Evolutionary conservation across 2,888 invertebrate species (phyloP), one percentile per base, ranked within the genome.

Genomic region (Tromatobia lineatoria): DNA sequence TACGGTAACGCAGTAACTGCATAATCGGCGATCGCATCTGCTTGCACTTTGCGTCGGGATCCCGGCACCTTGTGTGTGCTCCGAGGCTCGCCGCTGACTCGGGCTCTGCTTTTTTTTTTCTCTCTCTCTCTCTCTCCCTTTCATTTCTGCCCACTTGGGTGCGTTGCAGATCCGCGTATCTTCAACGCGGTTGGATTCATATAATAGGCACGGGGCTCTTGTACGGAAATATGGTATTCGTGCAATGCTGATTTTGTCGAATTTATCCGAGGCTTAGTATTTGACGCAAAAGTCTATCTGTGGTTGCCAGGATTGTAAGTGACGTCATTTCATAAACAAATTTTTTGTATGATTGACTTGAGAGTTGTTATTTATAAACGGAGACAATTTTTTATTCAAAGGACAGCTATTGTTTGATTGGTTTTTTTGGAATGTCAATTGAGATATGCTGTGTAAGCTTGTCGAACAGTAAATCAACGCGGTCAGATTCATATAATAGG

Each of bases 21-120:
- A 91, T 93, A 93, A 93, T 93, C 93, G 93, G 88, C 91, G 92
- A 93, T 93, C 92, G 92, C 93, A 93, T 93, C 93, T 93, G 87
- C 87, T 92, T 93, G 92, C 93, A 93, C 92, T 92, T 93, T 92
- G 92, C 91, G 92, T 93, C 93, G 89, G 89, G 85, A 61, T 89
- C 89, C 89, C 87, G 89, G 90, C 93, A 92, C 93, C 92, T 92
- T 91, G 91, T 91, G 89, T 87, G 66, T 59, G 57, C 84, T 83
- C 82, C 80, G 80, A 73, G 73, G 2, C 80, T 84, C 81, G 69
- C 83, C 85, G 75, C 83, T 75, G 78, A 80, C 83, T 82, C 87
- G 71, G 82, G 73, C 84, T 3, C 59, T 54, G 50, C 25, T 61
- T 81, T 29, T 64, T 52, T 76, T 47, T 74, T n/a, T 54, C 13